These are phyloP conservation scores for Nettapus auritus DNA, from an alignment of 2,113 vertebrate species.

Conservation along the genomic window DNA sequence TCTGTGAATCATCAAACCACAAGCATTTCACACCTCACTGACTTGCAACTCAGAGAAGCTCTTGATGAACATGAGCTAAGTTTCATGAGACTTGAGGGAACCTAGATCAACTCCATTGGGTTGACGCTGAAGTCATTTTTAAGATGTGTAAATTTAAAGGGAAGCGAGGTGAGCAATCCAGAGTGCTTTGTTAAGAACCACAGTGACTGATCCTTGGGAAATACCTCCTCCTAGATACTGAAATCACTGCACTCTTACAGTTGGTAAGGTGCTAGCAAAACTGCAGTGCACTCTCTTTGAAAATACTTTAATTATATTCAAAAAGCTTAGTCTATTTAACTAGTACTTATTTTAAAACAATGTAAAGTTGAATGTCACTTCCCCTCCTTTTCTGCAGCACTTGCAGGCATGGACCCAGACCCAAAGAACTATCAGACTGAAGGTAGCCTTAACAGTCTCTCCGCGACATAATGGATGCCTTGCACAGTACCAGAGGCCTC, in stretches of 20 bases:
- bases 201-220: background rate
- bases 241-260: background rate
- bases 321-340: background rate
- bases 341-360: background rate
- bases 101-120: constrained; percentile 59
- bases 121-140: constrained; percentile 55
- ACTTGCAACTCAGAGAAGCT: constrained; percentile 70
- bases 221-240: background rate
- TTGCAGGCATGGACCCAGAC: background rate
- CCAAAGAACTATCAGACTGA: background rate
- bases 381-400: background rate
- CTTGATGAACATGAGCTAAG: constrained; percentile 60
- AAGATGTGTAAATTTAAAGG: constrained; percentile 61
- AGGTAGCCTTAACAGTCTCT: background rate
- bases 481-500: background rate
- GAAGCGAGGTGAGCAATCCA: constrained; percentile 54
- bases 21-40: constrained; percentile 74
- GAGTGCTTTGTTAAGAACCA: background rate
- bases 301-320: background rate
- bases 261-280: background rate
- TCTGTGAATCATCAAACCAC: constrained; percentile 71
- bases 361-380: background rate
- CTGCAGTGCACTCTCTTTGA: background rate
- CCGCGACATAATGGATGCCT: background rate
- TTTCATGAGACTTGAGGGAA: constrained; percentile 68